Evolutionary conservation across 2,797 vertebrate species (phyloP).

Genomic region (Tympanoctomys barrerae): DNA sequence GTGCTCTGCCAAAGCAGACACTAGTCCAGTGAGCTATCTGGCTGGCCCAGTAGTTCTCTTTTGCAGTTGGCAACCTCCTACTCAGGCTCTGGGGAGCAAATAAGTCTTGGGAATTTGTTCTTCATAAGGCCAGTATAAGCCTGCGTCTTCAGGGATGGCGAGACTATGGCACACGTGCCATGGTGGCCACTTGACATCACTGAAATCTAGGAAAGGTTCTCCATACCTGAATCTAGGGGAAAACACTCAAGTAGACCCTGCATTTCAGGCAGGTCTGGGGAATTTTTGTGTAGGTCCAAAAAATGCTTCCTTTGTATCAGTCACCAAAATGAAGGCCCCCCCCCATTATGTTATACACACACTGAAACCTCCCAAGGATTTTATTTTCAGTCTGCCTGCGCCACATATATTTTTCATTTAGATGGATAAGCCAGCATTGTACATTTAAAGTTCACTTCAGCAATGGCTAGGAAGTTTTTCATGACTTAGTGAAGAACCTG

Average conservation of each 20-base stretch:
- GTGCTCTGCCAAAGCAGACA: no score
- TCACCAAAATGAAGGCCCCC: neutral
- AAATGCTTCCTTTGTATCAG: neutral
- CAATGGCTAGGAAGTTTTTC: neutral
- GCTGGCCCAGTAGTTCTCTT: no score
- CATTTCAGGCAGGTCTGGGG: slow-evolving; percentile 3
- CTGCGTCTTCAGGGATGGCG: neutral
- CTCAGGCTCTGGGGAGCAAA: neutral
- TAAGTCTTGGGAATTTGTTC: slow-evolving; percentile 28
- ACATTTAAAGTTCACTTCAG: neutral
- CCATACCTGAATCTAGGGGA: neutral
- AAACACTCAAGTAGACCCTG: neutral
- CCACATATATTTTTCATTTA: neutral
- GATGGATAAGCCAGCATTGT: neutral
- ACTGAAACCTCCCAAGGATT: neutral
- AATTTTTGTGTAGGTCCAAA: slow-evolving; percentile 9
- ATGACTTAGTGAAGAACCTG: slow-evolving; percentile 18
- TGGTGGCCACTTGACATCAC: neutral
- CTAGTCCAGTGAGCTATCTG: no score
- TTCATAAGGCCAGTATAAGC: neutral
- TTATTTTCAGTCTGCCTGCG: slow-evolving; percentile 26
- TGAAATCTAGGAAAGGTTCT: neutral
- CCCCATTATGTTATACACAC: neutral
- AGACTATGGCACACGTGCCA: neutral
- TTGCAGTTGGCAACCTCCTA: slow-evolving; percentile 47